Percentiles rank a stretch among this genome's conserved stretches.
phyloP scores from a whole-genome alignment of 2,113 vertebrate species.

The Copsychus sechellarum region DNA sequence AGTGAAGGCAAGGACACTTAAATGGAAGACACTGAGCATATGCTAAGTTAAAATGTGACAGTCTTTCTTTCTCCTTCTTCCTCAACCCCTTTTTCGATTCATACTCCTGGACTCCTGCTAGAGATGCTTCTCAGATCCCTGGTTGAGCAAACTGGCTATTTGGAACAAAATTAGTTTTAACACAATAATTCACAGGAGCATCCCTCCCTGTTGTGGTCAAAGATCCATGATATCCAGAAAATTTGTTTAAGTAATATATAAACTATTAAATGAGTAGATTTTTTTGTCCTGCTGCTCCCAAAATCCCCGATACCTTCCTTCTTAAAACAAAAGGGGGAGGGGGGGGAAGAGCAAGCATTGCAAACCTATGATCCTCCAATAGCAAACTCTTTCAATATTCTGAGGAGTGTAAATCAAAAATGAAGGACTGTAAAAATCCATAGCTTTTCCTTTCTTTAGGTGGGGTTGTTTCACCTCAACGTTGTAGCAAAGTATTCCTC shows the following conservation, averaged over 20 bases:
- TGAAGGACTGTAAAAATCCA: neutral
- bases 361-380: neutral
- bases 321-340: accelerated
- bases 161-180: neutral
- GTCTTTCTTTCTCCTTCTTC: neutral
- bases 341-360: neutral
- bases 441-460: neutral
- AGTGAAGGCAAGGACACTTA: neutral
- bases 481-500: neutral
- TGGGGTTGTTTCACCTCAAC: neutral
- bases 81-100: neutral
- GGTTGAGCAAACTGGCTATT: neutral
- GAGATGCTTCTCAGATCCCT: neutral
- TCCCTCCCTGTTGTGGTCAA: neutral
- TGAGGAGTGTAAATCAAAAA: neutral
- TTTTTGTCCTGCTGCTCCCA: neutral
- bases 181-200: neutral
- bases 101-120: neutral
- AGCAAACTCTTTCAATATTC: neutral
- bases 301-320: neutral
- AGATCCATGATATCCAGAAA: neutral
- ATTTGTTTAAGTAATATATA: neutral
- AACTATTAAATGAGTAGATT: neutral
- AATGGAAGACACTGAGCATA: neutral
- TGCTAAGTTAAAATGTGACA: neutral